Base-by-base conservation (phyloP, 2,888 invertebrate species). In the Monochamus alternatus region DNA sequence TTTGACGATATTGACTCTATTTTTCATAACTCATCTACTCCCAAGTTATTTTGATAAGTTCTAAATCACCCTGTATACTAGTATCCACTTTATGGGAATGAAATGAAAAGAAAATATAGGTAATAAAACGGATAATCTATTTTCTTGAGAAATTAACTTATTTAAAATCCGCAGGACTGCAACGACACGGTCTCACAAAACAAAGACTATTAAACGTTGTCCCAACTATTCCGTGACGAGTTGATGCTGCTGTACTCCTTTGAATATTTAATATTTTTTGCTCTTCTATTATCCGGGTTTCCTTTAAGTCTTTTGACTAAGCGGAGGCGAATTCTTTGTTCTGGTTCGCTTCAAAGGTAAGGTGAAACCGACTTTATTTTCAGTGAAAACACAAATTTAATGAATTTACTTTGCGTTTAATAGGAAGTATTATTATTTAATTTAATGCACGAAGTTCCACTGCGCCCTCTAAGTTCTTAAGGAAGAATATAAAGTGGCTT, bases 361-460 rank as follows among this genome's bases (percentile, higher is more conserved):
- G 31, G 12, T 66, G 52, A 55, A 66, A 52, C 52, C 44, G 52
- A 66, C 10, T 55, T 66, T 55, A 66, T 66, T 66, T 66, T 55
- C 31, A 66, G 52, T 51, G 66, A 66, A 66, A 66, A 65, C 51
- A 65, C 65, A 65, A 65, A 66, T 55, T 66, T 66, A 66, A 66
- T 52, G 66, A 66, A 52, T 66, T 55, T 55, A 38, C 66, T 66
- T 66, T 66, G 38, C 52, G 52, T 32, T 51, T 66, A 66, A 66
- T 32, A 66, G 66, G 14, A 51, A n/a, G 55, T 66, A 55, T 66
- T 66, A 66, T 66, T 66, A 66, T 66, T 66, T 66, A 66, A 66
- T 66, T 66, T 66, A 66, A 66, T 38, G 31, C 66, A 55, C 32
- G 31, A 55, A 32, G 52, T n/a, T 32, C n/a, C 3, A 32, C 12